Evolutionary conservation across 2,888 invertebrate genomes (phyloP).

Genomic region (Macropis europaea): DNA sequence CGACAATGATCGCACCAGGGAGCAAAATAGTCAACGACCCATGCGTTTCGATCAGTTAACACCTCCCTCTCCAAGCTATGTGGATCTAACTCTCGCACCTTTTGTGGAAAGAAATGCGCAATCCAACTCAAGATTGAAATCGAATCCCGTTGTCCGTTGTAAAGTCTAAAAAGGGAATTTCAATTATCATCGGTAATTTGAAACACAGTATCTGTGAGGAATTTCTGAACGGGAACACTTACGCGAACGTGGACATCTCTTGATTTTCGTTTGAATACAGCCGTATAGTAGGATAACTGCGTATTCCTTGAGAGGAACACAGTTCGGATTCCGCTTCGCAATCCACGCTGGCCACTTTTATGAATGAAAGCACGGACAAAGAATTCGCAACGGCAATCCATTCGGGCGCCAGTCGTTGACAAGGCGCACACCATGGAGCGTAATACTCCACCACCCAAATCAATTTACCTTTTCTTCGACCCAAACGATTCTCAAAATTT

Average conservation of each 20-base stretch:
- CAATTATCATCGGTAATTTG: not conserved
- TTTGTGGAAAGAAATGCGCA: constrained; percentile 83
- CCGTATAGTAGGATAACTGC: constrained; percentile 86
- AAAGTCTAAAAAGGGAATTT: constrained; percentile 77
- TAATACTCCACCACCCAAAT: constrained; percentile 87
- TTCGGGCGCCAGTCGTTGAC: constrained; percentile 85
- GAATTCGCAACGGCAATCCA: constrained; percentile 85
- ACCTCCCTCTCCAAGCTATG: constrained; percentile 80
- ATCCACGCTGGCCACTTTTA: constrained; percentile 85
- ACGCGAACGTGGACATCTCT: constrained; percentile 81
- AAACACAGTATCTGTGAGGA: not conserved
- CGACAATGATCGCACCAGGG: constrained; percentile 86
- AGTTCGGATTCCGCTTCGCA: constrained; percentile 83
- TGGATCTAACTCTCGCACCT: constrained; percentile 80
- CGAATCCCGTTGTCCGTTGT: constrained; percentile 84
- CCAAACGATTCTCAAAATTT: constrained; percentile 82
- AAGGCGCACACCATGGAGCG: constrained; percentile 89
- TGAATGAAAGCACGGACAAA: constrained; percentile 77
- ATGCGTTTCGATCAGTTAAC: constrained; percentile 80
- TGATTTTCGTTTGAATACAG: constrained; percentile 83
- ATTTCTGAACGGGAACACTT: constrained; percentile 71
- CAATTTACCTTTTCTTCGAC: constrained; percentile 81
- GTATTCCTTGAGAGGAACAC: constrained; percentile 83
- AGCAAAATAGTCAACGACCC: constrained; percentile 86
- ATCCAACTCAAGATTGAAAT: constrained; percentile 84